These are phyloP conservation scores for Machaerirhynchus nigripectus DNA, from an alignment of 2,113 vertebrate genomes.

Conservation along the genomic window DNA sequence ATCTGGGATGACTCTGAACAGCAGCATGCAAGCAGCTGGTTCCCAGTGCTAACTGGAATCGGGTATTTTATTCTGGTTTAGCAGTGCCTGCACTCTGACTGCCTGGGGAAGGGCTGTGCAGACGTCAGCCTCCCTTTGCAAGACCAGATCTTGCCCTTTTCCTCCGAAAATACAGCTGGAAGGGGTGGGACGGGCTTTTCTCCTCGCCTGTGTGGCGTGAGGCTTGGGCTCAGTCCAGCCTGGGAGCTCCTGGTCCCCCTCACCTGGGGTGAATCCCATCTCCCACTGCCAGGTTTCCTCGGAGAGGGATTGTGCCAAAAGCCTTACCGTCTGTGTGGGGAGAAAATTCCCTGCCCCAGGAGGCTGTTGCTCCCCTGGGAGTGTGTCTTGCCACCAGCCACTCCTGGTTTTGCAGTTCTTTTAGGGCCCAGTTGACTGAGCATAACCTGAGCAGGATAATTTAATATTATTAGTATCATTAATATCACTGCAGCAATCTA, in stretches of 20 bases:
- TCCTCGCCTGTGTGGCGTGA: background rate
- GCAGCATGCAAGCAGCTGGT: background rate
- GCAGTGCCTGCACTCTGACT: background rate
- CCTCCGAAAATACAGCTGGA: background rate
- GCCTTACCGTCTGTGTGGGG: rapidly evolving
- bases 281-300: rapidly evolving
- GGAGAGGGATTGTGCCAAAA: rapidly evolving
- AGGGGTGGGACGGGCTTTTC: background rate
- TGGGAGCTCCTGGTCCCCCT: rapidly evolving
- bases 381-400: background rate
- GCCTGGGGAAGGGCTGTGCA: rapidly evolving
- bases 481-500: background rate
- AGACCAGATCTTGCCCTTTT: background rate
- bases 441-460: background rate
- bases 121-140: background rate
- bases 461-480: background rate
- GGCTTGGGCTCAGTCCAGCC: background rate
- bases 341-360: background rate
- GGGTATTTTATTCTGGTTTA: background rate
- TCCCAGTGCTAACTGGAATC: background rate
- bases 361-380: background rate
- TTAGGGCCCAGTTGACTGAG: background rate
- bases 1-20: background rate
- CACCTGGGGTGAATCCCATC: rapidly evolving
- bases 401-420: background rate